Evolutionary conservation across 2,113 vertebrate species (phyloP).

Genomic region (Climacteris rufus): DNA sequence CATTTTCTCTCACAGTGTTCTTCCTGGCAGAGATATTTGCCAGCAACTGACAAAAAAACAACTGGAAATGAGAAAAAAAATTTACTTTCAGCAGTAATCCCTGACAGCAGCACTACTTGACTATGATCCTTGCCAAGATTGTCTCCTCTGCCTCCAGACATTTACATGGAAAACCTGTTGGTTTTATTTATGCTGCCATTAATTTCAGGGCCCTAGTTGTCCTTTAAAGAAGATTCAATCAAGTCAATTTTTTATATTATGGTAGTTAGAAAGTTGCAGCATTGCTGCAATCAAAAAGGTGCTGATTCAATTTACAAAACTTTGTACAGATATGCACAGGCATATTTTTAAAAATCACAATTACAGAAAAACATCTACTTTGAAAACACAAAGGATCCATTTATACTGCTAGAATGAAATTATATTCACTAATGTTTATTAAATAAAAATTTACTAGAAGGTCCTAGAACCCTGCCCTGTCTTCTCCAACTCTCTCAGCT

Average conservation of each 20-base stretch:
- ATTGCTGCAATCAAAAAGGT: neutral
- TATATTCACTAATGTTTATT: neutral
- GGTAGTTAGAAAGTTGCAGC: neutral
- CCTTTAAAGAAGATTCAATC: neutral
- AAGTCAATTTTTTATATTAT: neutral
- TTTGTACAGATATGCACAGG: neutral
- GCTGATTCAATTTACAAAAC: neutral
- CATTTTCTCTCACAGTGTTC: slow-evolving; percentile 3
- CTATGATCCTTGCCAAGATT: neutral
- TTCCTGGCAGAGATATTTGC: slow-evolving; percentile 7
- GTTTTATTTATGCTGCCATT: neutral
- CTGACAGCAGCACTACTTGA: neutral
- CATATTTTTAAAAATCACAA: neutral
- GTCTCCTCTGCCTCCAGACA: neutral
- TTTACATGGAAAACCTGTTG: neutral
- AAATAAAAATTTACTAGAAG: neutral
- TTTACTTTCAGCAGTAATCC: neutral
- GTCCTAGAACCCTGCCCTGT: neutral
- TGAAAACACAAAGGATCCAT: neutral
- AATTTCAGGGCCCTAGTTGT: neutral
- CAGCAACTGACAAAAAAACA: neutral
- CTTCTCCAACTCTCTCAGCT: neutral
- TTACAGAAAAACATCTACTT: neutral
- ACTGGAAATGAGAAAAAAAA: neutral
- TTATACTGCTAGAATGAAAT: neutral